Evolutionary conservation across 2,888 invertebrate genomes (phyloP), one percentile per base, ranked within the genome.

Genomic region (Glomeris marginata): DNA sequence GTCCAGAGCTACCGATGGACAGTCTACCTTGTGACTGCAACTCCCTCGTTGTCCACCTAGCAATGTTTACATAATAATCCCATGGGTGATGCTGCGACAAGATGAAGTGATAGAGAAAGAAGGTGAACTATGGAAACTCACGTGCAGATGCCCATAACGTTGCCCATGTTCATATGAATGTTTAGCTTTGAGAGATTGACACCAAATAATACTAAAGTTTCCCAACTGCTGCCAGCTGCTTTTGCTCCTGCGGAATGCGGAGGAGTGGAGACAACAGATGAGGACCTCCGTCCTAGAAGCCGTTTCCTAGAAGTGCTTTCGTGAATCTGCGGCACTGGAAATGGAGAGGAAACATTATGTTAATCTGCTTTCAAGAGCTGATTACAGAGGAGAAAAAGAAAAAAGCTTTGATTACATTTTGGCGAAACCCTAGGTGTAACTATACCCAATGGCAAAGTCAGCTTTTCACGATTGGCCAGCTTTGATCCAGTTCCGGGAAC

Each of bases 111-210:
- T n/a, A n/a, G 16, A 42, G 13, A 18, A 11, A 3, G n/a, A 42
- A 3, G 28, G 28, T 8, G 28, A 28, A 8, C 4, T 8, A 5
- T 28, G 4, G 28, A 8, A 28, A 71, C 74, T 72, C 67, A 84
- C 78, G 78, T 78, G 52, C 95, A 94, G 64, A 94, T 94, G 13
- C 98, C 97, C 92, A 98, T 97, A 1, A 97, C 94, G 64, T 97
- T 97, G 40, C 95, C 94, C 92, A 98, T 98, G 68, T 97, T 97
- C 84, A 97, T 95, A 64, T 91, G 88, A 10, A 98, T 88, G 67
- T 95, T 94, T 47, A 98, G 75, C 60, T 86, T 81, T 42, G 92
- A 90, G 66, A 97, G 90, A 72, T 95, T 94, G 40, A 97, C 84
- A 0, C 91, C 90, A 70, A 95, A 92, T 50, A 97, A 72, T 2